Percentiles rank a stretch among this genome's conserved stretches.
Conservation (phyloP, 53 echinoderm and acorn worm species). For the Arbacia lixula region DNA sequence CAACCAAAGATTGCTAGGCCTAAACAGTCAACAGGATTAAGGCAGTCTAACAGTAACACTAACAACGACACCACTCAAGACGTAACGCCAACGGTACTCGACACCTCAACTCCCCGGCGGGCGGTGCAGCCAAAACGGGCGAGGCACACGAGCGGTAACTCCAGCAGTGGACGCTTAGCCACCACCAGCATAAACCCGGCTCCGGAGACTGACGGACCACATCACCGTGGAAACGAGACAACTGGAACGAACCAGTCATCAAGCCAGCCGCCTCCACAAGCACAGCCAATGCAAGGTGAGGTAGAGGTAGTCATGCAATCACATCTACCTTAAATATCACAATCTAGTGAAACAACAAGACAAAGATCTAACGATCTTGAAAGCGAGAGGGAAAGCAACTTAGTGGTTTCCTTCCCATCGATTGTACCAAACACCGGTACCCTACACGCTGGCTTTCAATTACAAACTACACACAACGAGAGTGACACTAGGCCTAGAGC, state of each 20-base stretch:
- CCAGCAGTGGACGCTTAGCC: neutral
- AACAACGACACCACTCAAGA: constrained; percentile 20
- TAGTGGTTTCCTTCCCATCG: constrained; percentile 10
- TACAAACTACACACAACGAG: constrained; percentile 6
- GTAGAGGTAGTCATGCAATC: neutral
- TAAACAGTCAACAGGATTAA: neutral
- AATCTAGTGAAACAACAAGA: neutral
- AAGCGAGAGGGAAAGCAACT: constrained; percentile 13
- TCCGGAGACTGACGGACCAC: constrained; percentile 1
- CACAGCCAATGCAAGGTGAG: constrained; percentile 7
- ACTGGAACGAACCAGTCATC: neutral
- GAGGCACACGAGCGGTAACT: neutral
- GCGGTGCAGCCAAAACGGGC: neutral
- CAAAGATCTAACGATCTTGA: neutral
- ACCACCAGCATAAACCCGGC: neutral
- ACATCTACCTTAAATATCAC: neutral
- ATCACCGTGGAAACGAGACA: constrained; percentile 1
- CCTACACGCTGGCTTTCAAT: constrained; percentile 11
- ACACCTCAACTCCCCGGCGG: constrained; percentile 8
- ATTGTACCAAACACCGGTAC: constrained; percentile 22
- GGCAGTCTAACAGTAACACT: neutral
- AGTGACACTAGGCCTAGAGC: neutral
- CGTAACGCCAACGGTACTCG: no score
- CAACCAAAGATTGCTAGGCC: neutral
- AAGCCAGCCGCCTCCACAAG: neutral